Percentiles rank a stretch among this genome's conserved stretches.
Evolutionary conservation across 1,140 invertebrate genomes (phyloP).

Genomic region (Monomorium pharaonis): DNA sequence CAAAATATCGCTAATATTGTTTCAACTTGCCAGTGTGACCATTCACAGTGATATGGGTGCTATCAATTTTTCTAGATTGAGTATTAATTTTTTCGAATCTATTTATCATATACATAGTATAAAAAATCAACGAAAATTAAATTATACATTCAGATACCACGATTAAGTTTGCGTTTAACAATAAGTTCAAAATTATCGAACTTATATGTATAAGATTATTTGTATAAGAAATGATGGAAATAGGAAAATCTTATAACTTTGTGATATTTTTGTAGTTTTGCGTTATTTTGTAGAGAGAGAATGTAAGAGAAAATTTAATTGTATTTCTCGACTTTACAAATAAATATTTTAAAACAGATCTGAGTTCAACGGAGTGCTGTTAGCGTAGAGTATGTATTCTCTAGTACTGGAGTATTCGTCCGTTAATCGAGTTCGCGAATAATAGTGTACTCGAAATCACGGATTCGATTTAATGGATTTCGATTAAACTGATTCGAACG

Average conservation of each 20-base stretch:
- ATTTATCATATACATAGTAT: not conserved
- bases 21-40: not conserved
- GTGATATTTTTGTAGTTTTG: not conserved
- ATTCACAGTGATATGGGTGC: not conserved
- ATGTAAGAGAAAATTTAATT: not conserved
- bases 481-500: constrained; percentile 54
- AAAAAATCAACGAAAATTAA: not conserved
- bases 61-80: not conserved
- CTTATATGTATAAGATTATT: too few relatives aligned
- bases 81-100: not conserved
- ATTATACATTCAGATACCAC: not conserved
- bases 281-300: not conserved
- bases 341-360: not conserved
- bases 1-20: constrained; percentile 38
- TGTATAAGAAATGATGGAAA: not conserved
- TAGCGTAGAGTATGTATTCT: not conserved
- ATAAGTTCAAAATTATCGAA: not conserved
- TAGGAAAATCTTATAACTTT: not conserved
- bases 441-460: constrained; percentile 33
- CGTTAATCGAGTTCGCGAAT: constrained; percentile 40
- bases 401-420: not conserved
- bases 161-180: not conserved
- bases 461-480: constrained; percentile 46
- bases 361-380: not conserved
- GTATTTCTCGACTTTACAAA: not conserved